phyloP scores from a whole-genome alignment of 2,113 vertebrate species.

The Tragelaphus buxtoni region DNA sequence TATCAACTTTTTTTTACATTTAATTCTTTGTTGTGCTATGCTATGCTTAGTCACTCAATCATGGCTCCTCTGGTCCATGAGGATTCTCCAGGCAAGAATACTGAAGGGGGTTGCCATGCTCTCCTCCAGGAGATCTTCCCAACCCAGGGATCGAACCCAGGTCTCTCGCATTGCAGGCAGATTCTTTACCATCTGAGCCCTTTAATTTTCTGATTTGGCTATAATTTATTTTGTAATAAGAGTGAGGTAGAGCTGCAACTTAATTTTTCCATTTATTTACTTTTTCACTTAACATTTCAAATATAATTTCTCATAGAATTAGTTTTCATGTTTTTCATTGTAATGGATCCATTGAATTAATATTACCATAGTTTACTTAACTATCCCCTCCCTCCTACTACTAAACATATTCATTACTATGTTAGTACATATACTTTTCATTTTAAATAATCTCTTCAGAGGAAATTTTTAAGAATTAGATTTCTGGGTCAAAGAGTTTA shows the following conservation, averaged over 20 bases:
- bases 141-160: background rate
- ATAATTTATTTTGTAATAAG: background rate
- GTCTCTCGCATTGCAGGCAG: background rate
- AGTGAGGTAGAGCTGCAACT: background rate
- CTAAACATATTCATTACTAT: background rate
- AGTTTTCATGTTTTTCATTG: background rate
- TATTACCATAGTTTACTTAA: conserved; percentile 26
- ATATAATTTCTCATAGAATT: background rate
- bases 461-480: conserved; percentile 35
- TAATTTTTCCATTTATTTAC: conserved; percentile 15
- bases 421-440: background rate
- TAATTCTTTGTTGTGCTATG: background rate
- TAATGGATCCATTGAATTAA: background rate
- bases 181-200: background rate
- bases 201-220: conserved; percentile 26
- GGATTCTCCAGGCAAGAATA: background rate
- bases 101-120: background rate
- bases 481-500: conserved; percentile 9
- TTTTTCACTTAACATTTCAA: conserved; percentile 19
- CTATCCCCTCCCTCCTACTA: background rate
- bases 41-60: background rate
- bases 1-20: background rate
- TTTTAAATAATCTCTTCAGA: conserved; percentile 19
- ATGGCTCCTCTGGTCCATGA: background rate
- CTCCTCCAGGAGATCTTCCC: background rate